These are phyloP conservation scores for Drosophila aldrichi DNA, from an alignment of 2,888 invertebrate genomes.

Conservation along the genomic window DNA sequence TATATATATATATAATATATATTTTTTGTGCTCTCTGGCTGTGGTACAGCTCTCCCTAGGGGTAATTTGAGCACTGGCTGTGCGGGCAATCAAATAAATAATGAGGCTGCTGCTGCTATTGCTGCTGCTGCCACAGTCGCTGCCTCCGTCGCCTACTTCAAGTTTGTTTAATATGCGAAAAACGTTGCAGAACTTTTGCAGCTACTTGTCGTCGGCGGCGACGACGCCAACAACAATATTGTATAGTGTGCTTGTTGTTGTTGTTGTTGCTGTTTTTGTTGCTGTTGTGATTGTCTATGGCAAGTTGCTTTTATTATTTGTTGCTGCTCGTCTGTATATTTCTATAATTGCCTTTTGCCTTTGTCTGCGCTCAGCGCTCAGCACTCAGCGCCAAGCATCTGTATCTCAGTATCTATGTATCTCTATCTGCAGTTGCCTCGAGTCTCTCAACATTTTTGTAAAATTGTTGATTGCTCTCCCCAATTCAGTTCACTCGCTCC, in stretches of 20 bases:
- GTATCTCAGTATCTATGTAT: slow-evolving; percentile 21
- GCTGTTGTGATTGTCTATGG: slow-evolving; percentile 64
- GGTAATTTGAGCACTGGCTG: slow-evolving; percentile 77
- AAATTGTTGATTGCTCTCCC: slow-evolving; percentile 48
- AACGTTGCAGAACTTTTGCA: slow-evolving; percentile 76
- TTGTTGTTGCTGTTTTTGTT: slow-evolving; percentile 27
- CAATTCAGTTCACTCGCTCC: slow-evolving; percentile 16
- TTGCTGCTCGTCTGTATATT: slow-evolving; percentile 68
- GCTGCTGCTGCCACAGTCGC: slow-evolving; percentile 58
- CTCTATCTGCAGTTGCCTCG: slow-evolving; percentile 34
- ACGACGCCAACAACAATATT: slow-evolving; percentile 31
- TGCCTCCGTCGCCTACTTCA: slow-evolving; percentile 48
- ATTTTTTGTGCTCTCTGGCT: background rate
- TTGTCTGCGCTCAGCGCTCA: slow-evolving; percentile 61
- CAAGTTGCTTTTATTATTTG: slow-evolving; percentile 77
- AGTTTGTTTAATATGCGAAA: slow-evolving; percentile 80
- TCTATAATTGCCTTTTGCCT: slow-evolving; percentile 74
- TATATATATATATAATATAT: slow-evolving; percentile 1
- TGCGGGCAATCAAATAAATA: slow-evolving; percentile 80
- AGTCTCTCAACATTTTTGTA: slow-evolving; percentile 51
- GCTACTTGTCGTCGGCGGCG: slow-evolving; percentile 66
- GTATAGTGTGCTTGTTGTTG: slow-evolving; percentile 37
- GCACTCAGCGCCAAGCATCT: slow-evolving; percentile 53
- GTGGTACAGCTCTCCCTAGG: slow-evolving; percentile 54
- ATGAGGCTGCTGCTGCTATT: slow-evolving; percentile 72